phyloP scores from a whole-genome alignment of 2,888 invertebrate species.

The Hofmannophila pseudospretella region DNA sequence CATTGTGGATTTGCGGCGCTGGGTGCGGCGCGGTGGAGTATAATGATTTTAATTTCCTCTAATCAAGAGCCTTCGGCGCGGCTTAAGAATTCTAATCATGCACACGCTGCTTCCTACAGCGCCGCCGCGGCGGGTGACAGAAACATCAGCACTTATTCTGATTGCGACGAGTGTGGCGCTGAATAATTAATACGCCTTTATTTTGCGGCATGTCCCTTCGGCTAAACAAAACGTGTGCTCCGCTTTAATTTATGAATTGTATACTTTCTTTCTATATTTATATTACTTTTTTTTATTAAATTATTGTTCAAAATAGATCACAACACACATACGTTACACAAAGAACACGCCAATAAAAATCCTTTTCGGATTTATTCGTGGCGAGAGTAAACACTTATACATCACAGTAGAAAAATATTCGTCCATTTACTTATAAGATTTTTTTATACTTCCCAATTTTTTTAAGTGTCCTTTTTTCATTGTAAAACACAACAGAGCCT shows the following conservation, averaged over 20 bases:
- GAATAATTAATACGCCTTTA: constrained; percentile 77
- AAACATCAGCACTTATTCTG: constrained; percentile 78
- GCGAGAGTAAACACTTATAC: too few relatives aligned
- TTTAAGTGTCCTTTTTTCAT: background rate
- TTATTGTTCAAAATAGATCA: too few relatives aligned
- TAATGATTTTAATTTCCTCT: constrained; percentile 79
- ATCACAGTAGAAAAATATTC: too few relatives aligned
- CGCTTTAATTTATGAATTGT: constrained; percentile 54
- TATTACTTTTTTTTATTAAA: too few relatives aligned
- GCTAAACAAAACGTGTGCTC: constrained; percentile 58
- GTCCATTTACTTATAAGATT: too few relatives aligned
- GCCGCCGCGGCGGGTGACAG: constrained; percentile 59
- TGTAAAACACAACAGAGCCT: background rate
- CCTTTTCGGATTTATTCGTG: background rate
- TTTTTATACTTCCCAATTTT: background rate
- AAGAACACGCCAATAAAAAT: too few relatives aligned
- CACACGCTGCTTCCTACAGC: constrained; percentile 23
- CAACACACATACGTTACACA: too few relatives aligned
- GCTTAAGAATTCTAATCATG: constrained; percentile 79
- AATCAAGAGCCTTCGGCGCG: constrained; percentile 75
- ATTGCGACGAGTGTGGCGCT: constrained; percentile 76
- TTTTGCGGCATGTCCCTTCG: constrained; percentile 54
- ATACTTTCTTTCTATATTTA: background rate
- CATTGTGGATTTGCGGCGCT: constrained; percentile 49
- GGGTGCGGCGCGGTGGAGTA: constrained; percentile 56